phyloP scores from a whole-genome alignment of 1,140 invertebrate species.

The Listronotus oregonensis region DNA sequence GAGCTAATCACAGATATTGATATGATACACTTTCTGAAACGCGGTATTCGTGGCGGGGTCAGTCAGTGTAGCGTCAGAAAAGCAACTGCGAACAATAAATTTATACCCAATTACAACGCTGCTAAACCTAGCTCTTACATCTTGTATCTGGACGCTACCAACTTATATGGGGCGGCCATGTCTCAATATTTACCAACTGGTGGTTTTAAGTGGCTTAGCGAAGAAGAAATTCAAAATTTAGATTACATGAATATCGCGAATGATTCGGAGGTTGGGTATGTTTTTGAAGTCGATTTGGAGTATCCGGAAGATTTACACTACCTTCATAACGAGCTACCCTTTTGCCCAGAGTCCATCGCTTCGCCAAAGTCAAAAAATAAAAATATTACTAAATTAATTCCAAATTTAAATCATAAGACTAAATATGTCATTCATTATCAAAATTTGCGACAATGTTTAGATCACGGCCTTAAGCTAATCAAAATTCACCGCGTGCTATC shows the following conservation, averaged over 20 bases:
- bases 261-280: slow-evolving; percentile 56
- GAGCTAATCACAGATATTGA: slow-evolving; percentile 56
- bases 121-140: slow-evolving; percentile 37
- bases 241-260: slow-evolving; percentile 46
- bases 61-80: slow-evolving; percentile 49
- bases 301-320: slow-evolving; percentile 50
- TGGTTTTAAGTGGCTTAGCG: slow-evolving; percentile 56
- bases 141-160: slow-evolving; percentile 46
- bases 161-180: slow-evolving; percentile 61
- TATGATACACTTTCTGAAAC: slow-evolving; percentile 53
- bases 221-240: slow-evolving; percentile 32
- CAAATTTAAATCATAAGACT: slow-evolving; percentile 51
- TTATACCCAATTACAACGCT: slow-evolving; percentile 37
- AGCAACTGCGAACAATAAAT: slow-evolving; percentile 53
- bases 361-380: slow-evolving; percentile 35
- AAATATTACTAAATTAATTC: slow-evolving; percentile 54
- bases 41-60: slow-evolving; percentile 55
- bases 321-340: slow-evolving; percentile 54
- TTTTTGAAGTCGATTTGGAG: slow-evolving; percentile 58
- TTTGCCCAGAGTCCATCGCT: slow-evolving; percentile 48
- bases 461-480: slow-evolving; percentile 50
- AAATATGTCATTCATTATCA: slow-evolving; percentile 55
- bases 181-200: slow-evolving; percentile 52
- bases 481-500: slow-evolving; percentile 44
- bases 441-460: slow-evolving; percentile 50